Evolutionary conservation across 2,888 invertebrate species (phyloP), one percentile per base, ranked within the genome.

Genomic region (Heteromyza rotundicornis): DNA sequence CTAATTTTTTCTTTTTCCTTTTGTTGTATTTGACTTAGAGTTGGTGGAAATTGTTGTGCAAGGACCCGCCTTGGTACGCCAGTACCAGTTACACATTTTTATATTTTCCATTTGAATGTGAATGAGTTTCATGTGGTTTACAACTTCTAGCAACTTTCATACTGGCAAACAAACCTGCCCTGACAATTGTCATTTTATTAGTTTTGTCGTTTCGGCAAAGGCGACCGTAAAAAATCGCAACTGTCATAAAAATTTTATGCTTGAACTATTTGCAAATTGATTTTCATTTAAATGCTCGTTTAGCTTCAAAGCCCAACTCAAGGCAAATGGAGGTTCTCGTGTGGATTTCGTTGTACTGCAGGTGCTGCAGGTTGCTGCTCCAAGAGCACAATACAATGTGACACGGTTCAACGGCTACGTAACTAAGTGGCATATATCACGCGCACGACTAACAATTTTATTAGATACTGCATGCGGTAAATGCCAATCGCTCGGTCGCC

Each of bases 391-490:
- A 17, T 5, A 20, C 47, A 47, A 40, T 20, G 47, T 20, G 47
- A 47, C 47, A 47, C 14, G 47, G 19, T 20, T 47, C 47, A 47
- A 19, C 20, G 47, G 47, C 3, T 14, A 47, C 19, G 47, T 47
- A 47, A 47, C 47, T 47, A 47, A 47, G 47, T 47, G 47, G 47
- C 47, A 47, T 47, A 47, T 47, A 47, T 47, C 47, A 47, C 47
- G 47, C 47, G 47, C 47, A 17, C 17, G 47, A 17, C 17, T 19
- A 47, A 20, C 47, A 8, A 47, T 47, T 47, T 47, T 47, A 47
- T 47, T 17, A 7, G 8, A n/a, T n/a, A n/a, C 19, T 19, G 20
- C 47, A 19, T 32, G 32, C 32, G 32, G 32, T n/a, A 10, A n/a
- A 40, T 10, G 40, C 40, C 40, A 32, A 12, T 12, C 32, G 32